Conservation (phyloP, 1,140 invertebrate genomes). For the Zaprionus nigranus region DNA sequence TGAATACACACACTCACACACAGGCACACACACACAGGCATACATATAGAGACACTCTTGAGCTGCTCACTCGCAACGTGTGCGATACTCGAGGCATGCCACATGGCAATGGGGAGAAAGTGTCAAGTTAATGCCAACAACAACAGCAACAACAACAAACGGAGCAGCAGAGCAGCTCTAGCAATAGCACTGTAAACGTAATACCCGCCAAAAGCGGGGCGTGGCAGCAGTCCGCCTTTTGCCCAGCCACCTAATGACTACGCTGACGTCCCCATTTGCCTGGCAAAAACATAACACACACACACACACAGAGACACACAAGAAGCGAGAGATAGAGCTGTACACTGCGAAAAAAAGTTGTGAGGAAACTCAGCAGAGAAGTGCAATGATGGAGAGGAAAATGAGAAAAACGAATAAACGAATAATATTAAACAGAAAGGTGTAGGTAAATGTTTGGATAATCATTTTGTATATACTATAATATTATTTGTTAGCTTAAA, state of each 20-base stretch:
- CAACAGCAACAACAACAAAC: conserved; percentile 34
- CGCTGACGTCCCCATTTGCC: conserved; percentile 76
- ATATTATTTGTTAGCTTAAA: too few species aligned
- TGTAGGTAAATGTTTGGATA: too few species aligned
- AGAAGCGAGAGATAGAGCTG: neutral
- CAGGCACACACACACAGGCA: conserved; percentile 17
- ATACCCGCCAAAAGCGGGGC: conserved; percentile 22
- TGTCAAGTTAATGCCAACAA: conserved; percentile 79
- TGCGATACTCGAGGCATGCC: conserved; percentile 48
- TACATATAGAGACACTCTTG: conserved; percentile 28
- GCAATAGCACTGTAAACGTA: conserved; percentile 16
- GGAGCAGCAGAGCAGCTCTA: conserved; percentile 15
- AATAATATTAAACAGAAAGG: neutral
- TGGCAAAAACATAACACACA: conserved; percentile 47
- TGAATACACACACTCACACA: conserved; percentile 13
- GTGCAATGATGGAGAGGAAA: too few species aligned
- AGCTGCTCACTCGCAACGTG: conserved; percentile 30
- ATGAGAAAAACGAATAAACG: neutral
- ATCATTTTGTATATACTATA: too few species aligned
- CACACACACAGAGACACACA: conserved; percentile 16
- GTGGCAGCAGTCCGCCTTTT: conserved; percentile 35
- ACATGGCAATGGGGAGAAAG: conserved; percentile 76
- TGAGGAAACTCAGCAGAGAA: neutral
- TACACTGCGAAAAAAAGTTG: conserved; percentile 11
- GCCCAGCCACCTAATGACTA: conserved; percentile 65